Evolutionary conservation across 2,113 vertebrate species (phyloP).

Genomic region (Platysternon megacephalum): DNA sequence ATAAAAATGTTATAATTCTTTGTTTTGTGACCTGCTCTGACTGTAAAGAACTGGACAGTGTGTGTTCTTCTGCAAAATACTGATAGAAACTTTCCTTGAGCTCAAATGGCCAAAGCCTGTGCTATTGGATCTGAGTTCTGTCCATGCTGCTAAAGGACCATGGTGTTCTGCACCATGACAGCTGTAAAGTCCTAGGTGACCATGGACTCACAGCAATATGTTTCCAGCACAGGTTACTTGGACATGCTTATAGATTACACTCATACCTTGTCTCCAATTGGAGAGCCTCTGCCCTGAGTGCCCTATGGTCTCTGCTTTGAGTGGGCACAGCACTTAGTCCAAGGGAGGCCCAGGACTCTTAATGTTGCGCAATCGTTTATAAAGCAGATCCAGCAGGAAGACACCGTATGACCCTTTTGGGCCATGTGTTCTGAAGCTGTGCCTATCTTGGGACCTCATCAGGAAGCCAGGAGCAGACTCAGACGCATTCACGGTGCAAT

Average conservation of each 20-base stretch:
- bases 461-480: slow-evolving; percentile 19
- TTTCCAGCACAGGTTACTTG: background rate
- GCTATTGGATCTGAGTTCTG: background rate
- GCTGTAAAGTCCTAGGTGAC: accelerated
- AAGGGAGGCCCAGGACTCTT: background rate
- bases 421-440: slow-evolving; percentile 15
- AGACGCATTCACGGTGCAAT: slow-evolving; percentile 63
- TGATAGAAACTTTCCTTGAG: background rate
- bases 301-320: background rate
- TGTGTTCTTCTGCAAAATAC: background rate
- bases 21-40: slow-evolving; percentile 13
- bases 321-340: background rate
- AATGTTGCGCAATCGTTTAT: background rate
- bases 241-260: background rate
- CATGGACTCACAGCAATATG: background rate
- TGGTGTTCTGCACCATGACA: accelerated
- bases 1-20: background rate
- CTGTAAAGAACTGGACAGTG: background rate
- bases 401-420: background rate
- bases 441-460: accelerated
- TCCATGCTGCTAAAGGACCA: background rate
- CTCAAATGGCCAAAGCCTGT: background rate
- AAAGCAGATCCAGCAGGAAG: accelerated
- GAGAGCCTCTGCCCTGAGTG: background rate
- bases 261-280: background rate